Base-by-base conservation (phyloP, 2,113 vertebrate species). In the Atrichornis clamosus region DNA sequence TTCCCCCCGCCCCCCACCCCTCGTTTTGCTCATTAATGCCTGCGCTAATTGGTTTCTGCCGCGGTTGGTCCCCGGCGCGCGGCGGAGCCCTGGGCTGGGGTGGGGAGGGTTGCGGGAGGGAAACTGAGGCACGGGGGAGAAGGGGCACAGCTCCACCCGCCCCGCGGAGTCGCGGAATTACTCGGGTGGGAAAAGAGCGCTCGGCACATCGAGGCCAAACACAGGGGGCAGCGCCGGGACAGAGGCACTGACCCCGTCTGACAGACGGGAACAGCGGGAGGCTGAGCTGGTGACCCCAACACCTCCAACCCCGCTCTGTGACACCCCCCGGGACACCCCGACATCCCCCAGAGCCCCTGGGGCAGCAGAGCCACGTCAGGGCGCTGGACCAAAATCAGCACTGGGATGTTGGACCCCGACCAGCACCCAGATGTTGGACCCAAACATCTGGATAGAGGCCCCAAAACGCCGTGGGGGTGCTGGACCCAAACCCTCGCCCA, bases 281-380 rank as follows among this genome's bases (percentile, higher is more conserved):
- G 4, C 32, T 3, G 64, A 49, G 52, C 46, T 8, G 56, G 67
- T 8, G 39, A 42, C 13, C 4, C 22, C 74, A 4, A 32, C 37
- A 52, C 23, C 13, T 20, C n/a, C 78, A 7, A 1, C 7, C 15
- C 7, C 1, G 2, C 15, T 5, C 35, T 6, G 15, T 42, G 9
- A 9, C 63, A 23, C 49, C 91, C 73, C 6, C 33, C 10, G 14
- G 30, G 6, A 4, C 60, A 27, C 52, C 92, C 75, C 5, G 0
- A 30, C 16, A 9, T 13, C 49, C 63, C 37, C 33, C 74, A 35
- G 15, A 21, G 28, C 27, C 44, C 32, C 3, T 2, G 20, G 24
- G 58, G 10, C 3, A 49, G 22, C 64, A 50, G 47, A 35, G 21
- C 47, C 23, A 11, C 11, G 10, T 1, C 55, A 2, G 1, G 32